phyloP scores from a whole-genome alignment of 2,888 invertebrate species.

The Homarus gammarus region DNA sequence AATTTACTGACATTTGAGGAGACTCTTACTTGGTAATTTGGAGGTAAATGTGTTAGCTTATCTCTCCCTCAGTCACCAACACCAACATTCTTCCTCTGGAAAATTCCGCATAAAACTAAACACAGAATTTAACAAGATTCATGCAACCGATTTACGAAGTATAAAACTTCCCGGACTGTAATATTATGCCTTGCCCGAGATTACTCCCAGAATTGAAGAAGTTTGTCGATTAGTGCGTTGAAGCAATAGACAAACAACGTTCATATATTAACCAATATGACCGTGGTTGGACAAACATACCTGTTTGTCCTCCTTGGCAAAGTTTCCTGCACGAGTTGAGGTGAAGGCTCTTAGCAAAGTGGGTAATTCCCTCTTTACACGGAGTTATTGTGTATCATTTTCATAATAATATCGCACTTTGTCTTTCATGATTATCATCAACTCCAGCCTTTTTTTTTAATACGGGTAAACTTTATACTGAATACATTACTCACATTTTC shows the following conservation, averaged over 20 bases:
- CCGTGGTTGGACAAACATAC: constrained; percentile 6
- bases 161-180: neutral
- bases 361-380: too few relatives aligned
- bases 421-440: too few relatives aligned
- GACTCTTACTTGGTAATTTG: too few relatives aligned
- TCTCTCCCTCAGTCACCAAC: too few relatives aligned
- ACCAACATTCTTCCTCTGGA: neutral
- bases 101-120: neutral
- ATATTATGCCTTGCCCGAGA: neutral
- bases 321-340: neutral
- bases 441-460: too few relatives aligned
- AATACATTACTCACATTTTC: too few relatives aligned
- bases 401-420: too few relatives aligned
- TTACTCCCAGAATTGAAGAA: constrained; percentile 5
- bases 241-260: neutral
- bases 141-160: neutral
- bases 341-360: too few relatives aligned
- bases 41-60: too few relatives aligned
- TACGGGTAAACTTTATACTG: too few relatives aligned
- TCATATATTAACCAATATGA: constrained; percentile 9
- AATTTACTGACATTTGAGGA: too few relatives aligned
- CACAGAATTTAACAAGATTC: neutral
- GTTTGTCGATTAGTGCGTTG: constrained; percentile 13
- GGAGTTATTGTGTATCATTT: too few relatives aligned
- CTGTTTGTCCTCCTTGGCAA: neutral